phyloP scores from a whole-genome alignment of 2,888 invertebrate species.

The Ariolimax columbianus region DNA sequence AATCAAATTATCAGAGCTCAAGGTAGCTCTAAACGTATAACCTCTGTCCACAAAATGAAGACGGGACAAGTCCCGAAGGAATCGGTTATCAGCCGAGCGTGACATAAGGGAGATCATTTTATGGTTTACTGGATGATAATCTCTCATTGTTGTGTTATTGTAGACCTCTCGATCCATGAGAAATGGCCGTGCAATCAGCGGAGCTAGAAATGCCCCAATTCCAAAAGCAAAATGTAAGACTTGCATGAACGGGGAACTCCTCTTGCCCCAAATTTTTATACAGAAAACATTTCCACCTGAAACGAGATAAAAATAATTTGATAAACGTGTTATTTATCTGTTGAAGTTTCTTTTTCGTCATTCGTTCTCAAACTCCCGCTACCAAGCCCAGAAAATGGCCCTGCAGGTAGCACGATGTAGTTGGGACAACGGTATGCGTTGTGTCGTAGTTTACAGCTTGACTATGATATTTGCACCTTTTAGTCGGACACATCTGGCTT shows the following conservation, averaged over 20 bases:
- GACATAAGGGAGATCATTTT: not conserved
- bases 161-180: slow-evolving; percentile 54
- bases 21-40: no score
- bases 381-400: no score
- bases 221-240: slow-evolving; percentile 80
- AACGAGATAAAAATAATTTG: slow-evolving; percentile 35
- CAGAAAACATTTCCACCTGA: slow-evolving; percentile 80
- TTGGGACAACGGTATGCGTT: no score
- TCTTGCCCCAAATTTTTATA: slow-evolving; percentile 75
- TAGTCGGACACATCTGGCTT: no score
- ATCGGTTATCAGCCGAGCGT: not conserved
- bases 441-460: no score
- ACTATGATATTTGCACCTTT: no score
- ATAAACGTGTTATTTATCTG: no score
- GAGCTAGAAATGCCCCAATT: slow-evolving; percentile 80
- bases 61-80: not conserved
- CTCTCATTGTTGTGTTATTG: not conserved
- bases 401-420: no score
- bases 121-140: slow-evolving; percentile 35
- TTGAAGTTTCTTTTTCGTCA: no score
- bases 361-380: no score
- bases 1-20: not conserved
- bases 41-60: not conserved
- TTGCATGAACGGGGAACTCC: slow-evolving; percentile 79
- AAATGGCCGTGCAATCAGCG: slow-evolving; percentile 79